These are phyloP conservation scores for Hyles lineata DNA, from an alignment of 2,888 invertebrate genomes.

Conservation along the genomic window DNA sequence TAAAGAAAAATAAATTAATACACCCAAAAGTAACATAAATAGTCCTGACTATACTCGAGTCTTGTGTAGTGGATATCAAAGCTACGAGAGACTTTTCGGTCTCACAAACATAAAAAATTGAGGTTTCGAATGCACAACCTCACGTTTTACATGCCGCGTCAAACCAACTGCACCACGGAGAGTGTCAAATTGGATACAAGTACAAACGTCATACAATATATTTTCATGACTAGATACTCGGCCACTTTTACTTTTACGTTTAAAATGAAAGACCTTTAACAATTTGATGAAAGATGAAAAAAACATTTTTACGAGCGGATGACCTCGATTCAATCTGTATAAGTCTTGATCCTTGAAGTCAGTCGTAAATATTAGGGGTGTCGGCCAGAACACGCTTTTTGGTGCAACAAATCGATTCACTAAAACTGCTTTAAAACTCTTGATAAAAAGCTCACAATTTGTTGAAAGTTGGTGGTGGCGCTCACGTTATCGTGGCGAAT, in stretches of 20 bases:
- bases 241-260: constrained; percentile 1
- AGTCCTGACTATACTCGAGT: too few relatives aligned
- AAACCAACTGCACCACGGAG: too few relatives aligned
- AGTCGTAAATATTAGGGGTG: constrained; percentile 39
- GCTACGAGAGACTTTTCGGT: too few relatives aligned
- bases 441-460: constrained; percentile 20
- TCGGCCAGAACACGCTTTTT: constrained; percentile 1
- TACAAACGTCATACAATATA: neutral
- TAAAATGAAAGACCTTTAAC: constrained; percentile 3
- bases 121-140: too few relatives aligned
- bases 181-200: neutral
- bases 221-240: neutral
- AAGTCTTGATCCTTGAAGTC: constrained; percentile 36
- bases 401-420: constrained; percentile 24
- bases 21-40: too few relatives aligned
- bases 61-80: too few relatives aligned
- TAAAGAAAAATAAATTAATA: too few relatives aligned
- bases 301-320: constrained; percentile 19
- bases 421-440: constrained; percentile 15
- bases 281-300: constrained; percentile 34
- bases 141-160: too few relatives aligned
- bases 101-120: too few relatives aligned
- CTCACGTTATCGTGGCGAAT: neutral
- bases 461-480: neutral
- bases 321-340: constrained; percentile 39